A percentile compares a stretch with the other conserved stretches of the same genome.
phyloP scores from a whole-genome alignment of 2,888 invertebrate species.

The Urechis unicinctus region DNA sequence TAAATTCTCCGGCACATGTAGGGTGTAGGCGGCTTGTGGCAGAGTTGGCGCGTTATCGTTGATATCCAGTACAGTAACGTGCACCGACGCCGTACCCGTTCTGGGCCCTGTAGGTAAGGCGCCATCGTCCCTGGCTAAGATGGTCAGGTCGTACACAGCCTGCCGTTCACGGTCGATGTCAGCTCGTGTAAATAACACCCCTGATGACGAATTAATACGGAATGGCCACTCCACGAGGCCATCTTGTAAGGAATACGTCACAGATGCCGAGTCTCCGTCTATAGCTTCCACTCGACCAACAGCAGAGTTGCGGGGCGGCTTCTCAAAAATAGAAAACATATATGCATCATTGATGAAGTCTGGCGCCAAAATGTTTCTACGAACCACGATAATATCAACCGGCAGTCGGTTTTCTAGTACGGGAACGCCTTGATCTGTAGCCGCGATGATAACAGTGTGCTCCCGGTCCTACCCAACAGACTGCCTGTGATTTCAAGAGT shows the following conservation, averaged over 20 bases:
- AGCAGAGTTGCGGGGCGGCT: not conserved
- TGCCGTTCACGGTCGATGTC: not conserved
- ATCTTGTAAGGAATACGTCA: not conserved
- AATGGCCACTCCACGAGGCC: conserved; percentile 1
- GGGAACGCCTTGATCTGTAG: conserved; percentile 6
- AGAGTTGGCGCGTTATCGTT: conserved; percentile 10
- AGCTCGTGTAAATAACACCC: conserved; percentile 1
- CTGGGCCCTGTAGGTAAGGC: conserved; percentile 7
- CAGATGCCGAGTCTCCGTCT: conserved; percentile 5
- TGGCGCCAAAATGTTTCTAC: conserved; percentile 4
- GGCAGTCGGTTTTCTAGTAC: not conserved
- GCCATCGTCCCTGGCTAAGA: conserved; percentile 6
- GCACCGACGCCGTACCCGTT: conserved; percentile 4
- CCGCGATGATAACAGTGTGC: conserved; percentile 1
- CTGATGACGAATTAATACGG: conserved; percentile 1
- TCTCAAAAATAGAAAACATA: conserved; percentile 1
- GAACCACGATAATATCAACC: conserved; percentile 2
- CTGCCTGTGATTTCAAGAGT: not conserved
- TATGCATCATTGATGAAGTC: conserved; percentile 2
- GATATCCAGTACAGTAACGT: conserved; percentile 4
- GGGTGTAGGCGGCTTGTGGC: not conserved
- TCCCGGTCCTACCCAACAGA: not conserved
- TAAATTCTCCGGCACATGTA: conserved; percentile 4
- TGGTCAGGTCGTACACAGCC: conserved; percentile 1
- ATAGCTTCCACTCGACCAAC: conserved; percentile 1